These are phyloP conservation scores for Epicampocera succincta DNA, from an alignment of 2,888 invertebrate genomes.

Conservation along the genomic window DNA sequence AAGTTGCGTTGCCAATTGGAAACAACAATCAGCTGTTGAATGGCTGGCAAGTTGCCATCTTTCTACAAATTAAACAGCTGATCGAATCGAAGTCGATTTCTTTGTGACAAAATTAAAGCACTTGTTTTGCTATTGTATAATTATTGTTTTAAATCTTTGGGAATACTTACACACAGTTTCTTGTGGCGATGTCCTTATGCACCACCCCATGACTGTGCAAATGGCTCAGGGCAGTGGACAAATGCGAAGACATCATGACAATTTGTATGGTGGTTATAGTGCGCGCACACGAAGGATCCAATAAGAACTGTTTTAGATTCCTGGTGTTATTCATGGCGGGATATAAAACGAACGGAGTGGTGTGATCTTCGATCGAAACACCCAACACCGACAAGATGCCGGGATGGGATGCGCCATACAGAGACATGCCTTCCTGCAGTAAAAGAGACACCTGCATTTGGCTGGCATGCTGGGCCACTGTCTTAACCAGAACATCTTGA, in stretches of 20 bases:
- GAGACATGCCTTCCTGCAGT: slow-evolving; percentile 87
- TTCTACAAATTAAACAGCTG: no score
- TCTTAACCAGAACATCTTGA: slow-evolving; percentile 91
- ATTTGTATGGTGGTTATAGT: slow-evolving; percentile 87
- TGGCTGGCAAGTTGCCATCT: no score
- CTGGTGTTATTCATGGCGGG: slow-evolving; percentile 83
- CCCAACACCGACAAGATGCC: slow-evolving; percentile 92
- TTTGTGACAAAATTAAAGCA: no score
- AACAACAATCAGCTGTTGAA: no score
- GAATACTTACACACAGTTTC: slow-evolving; percentile 92
- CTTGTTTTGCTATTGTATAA: not conserved
- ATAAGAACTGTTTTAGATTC: slow-evolving; percentile 81
- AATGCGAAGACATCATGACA: slow-evolving; percentile 92
- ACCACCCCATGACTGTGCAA: slow-evolving; percentile 93
- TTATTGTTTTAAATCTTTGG: not conserved
- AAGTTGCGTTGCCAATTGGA: no score
- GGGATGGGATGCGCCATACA: slow-evolving; percentile 86
- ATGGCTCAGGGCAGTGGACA: slow-evolving; percentile 92
- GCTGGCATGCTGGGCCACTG: slow-evolving; percentile 94
- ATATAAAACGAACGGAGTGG: slow-evolving; percentile 93
- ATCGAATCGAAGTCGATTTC: no score
- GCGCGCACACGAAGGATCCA: slow-evolving; percentile 79
- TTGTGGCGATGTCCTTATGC: slow-evolving; percentile 94
- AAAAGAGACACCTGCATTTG: slow-evolving; percentile 93
- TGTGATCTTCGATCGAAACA: slow-evolving; percentile 94